phyloP scores from a whole-genome alignment of 2,888 invertebrate species.

The Tolmerus cingulatus region DNA sequence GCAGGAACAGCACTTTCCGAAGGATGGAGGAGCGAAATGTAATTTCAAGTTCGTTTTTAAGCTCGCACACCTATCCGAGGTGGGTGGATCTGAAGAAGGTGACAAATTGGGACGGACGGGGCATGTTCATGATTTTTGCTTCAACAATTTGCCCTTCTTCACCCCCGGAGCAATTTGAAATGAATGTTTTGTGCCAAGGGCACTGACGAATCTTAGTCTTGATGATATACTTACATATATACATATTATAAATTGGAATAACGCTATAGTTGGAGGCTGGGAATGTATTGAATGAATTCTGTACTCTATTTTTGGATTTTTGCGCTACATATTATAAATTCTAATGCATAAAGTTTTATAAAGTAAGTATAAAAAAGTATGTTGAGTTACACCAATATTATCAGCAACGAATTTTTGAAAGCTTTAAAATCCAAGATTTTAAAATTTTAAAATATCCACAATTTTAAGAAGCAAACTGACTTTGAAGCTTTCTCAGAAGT shows the following conservation, averaged over 20 bases:
- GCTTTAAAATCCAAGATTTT: too few relatives aligned
- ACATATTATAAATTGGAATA: too few relatives aligned
- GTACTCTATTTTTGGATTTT: not conserved
- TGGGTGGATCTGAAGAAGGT: not conserved
- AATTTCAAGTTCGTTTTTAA: not conserved
- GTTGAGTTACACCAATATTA: too few relatives aligned
- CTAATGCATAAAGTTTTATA: too few relatives aligned
- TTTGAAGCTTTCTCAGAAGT: too few relatives aligned
- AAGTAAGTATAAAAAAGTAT: too few relatives aligned
- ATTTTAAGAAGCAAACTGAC: too few relatives aligned
- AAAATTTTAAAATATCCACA: too few relatives aligned
- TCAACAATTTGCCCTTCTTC: not conserved
- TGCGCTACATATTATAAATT: not conserved
- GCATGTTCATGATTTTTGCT: not conserved
- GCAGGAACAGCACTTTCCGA: not conserved
- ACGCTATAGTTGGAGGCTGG: not conserved
- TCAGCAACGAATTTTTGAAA: too few relatives aligned
- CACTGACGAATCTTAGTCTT: not conserved
- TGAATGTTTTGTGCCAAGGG: not conserved
- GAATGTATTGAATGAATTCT: not conserved
- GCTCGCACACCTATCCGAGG: not conserved
- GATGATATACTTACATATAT: too few relatives aligned
- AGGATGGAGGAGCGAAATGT: not conserved
- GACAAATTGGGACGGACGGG: not conserved
- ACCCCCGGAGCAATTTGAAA: not conserved